Conservation (phyloP, 2,113 vertebrate species). For the Ciconia maguari region DNA sequence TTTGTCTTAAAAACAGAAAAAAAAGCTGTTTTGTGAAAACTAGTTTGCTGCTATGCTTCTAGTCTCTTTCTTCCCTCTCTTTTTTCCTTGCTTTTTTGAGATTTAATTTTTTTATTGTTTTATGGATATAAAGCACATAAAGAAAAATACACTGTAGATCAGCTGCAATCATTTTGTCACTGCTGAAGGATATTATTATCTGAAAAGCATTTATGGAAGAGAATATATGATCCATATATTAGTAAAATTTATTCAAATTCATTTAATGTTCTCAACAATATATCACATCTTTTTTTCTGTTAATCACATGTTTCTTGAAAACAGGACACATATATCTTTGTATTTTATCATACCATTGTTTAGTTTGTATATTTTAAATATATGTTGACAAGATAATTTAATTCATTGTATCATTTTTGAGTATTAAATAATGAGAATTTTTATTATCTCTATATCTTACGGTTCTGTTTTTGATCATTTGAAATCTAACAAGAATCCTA, state of each 20-base stretch:
- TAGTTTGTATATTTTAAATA: background rate
- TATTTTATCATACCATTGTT: background rate
- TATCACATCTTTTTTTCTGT: constrained; percentile 3
- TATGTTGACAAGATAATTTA: background rate
- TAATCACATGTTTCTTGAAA: constrained; percentile 21
- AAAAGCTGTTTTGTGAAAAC: background rate
- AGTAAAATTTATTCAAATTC: constrained; percentile 45
- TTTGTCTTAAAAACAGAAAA: background rate
- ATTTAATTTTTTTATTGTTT: background rate
- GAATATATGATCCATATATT: constrained; percentile 53
- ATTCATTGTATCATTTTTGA: background rate
- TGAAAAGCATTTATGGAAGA: constrained; percentile 32
- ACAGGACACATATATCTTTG: background rate
- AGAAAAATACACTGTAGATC: constrained; percentile 15
- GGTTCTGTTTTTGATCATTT: background rate
- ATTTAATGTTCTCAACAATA: constrained; percentile 26
- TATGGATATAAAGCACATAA: background rate
- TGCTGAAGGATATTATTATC: constrained; percentile 49
- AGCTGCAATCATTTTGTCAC: constrained; percentile 36
- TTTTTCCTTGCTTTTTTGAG: background rate
- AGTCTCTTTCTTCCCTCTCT: background rate
- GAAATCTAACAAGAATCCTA: background rate
- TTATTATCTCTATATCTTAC: background rate
- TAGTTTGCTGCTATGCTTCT: background rate
- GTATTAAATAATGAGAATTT: background rate